phyloP scores from a whole-genome alignment of 2,113 vertebrate genomes.

The Odobenus rosmarus region DNA sequence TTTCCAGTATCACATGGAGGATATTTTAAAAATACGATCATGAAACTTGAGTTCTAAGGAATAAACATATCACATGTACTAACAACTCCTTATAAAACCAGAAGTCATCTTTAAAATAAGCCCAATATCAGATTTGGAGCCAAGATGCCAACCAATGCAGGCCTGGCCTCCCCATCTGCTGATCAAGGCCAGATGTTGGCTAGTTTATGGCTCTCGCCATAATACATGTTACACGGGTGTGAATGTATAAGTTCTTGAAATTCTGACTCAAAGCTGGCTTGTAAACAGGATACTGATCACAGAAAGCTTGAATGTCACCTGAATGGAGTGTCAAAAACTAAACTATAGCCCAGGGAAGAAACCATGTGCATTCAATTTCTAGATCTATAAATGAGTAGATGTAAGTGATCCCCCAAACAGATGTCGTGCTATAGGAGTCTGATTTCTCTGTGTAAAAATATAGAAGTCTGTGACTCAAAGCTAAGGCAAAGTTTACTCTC shows the following conservation, averaged over 20 bases:
- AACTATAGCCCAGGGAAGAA: background rate
- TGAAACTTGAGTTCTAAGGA: background rate
- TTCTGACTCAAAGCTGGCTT: background rate
- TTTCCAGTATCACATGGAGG: background rate
- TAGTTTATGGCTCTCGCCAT: no score
- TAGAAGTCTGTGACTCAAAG: background rate
- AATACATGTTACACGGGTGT: background rate
- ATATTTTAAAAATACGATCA: background rate
- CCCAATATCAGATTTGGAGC: background rate
- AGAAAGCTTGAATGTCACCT: background rate
- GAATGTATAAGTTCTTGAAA: background rate
- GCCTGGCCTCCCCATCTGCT: background rate
- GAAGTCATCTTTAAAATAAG: constrained; percentile 29
- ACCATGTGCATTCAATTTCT: background rate
- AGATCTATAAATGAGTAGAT: background rate
- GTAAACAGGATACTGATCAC: background rate
- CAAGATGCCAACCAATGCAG: background rate
- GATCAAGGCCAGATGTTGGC: background rate
- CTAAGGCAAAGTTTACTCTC: background rate
- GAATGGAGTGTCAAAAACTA: background rate
- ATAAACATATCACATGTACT: background rate
- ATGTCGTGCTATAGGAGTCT: background rate
- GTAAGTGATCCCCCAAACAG: background rate
- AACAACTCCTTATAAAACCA: background rate
- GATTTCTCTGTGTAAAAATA: background rate